Conservation (phyloP, 2,888 invertebrate species). For the Pasiphila rectangulata region DNA sequence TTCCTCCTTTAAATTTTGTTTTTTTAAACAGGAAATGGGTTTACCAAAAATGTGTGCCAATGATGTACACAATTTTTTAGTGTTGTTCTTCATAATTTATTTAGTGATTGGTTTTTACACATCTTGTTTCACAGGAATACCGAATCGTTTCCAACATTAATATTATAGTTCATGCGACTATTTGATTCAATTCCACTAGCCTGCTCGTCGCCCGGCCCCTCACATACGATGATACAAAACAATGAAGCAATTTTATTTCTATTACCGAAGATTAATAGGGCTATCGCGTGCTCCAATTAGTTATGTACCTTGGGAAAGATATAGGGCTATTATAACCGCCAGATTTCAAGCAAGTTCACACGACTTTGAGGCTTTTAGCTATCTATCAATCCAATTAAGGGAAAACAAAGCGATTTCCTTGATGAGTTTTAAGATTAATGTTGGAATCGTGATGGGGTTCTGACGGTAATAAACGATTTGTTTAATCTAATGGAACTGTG, state of each 20-base stretch:
- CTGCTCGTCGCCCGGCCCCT: background rate
- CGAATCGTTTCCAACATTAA: no score
- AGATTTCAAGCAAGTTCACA: slow-evolving; percentile 47
- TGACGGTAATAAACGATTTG: background rate
- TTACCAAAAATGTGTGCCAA: no score
- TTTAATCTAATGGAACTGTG: background rate
- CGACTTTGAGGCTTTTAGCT: slow-evolving; percentile 52
- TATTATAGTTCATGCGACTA: background rate
- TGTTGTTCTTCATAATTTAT: background rate
- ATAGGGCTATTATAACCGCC: slow-evolving; percentile 46
- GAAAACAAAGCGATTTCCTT: slow-evolving; percentile 29
- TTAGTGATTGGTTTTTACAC: background rate
- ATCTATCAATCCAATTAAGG: slow-evolving; percentile 46
- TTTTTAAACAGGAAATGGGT: no score
- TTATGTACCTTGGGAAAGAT: slow-evolving; percentile 52
- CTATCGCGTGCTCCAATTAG: slow-evolving; percentile 67
- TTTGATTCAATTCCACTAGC: background rate
- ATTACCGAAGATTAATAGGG: slow-evolving; percentile 60
- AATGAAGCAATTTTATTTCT: slow-evolving; percentile 53
- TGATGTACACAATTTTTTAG: background rate
- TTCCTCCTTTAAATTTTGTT: no score
- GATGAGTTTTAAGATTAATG: slow-evolving; percentile 32
- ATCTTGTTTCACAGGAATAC: background rate
- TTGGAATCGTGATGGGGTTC: slow-evolving; percentile 25
- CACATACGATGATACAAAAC: slow-evolving; percentile 30